Evolutionary conservation across 2,113 vertebrate genomes (phyloP).

Genomic region (Platanista minor): DNA sequence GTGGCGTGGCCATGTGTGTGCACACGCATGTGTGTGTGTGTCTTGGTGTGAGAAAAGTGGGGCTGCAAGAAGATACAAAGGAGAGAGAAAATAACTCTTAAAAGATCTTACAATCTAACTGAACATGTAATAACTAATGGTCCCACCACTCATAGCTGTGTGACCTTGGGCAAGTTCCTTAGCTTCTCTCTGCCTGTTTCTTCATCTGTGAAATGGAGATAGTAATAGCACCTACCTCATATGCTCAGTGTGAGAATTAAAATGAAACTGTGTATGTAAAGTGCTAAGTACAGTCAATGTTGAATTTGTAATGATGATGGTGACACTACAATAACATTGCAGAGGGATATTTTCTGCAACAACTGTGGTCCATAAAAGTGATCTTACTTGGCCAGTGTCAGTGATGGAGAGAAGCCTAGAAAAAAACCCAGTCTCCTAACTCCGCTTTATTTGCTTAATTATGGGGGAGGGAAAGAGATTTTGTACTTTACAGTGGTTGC

Average conservation of each 20-base stretch:
- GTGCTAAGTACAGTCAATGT: neutral
- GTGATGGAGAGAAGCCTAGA: neutral
- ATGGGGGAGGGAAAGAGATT: neutral
- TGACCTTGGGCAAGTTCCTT: neutral
- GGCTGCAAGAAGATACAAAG: neutral
- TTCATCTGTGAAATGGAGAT: neutral
- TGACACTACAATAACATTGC: neutral
- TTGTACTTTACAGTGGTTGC: neutral
- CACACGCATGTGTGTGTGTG: neutral
- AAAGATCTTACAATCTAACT: neutral
- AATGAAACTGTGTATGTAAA: neutral
- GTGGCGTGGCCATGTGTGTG: too few relatives aligned
- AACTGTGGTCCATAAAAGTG: neutral
- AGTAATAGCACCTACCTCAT: neutral
- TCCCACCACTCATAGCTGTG: neutral
- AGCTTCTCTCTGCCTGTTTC: neutral
- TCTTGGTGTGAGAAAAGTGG: neutral
- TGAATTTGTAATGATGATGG: neutral
- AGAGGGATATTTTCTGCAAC: neutral
- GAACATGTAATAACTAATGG: neutral
- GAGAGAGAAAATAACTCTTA: neutral
- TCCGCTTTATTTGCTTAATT: neutral
- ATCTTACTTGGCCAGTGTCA: neutral
- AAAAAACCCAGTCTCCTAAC: neutral
- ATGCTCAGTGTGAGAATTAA: neutral